These are phyloP conservation scores for Chloroceryle inda DNA, from an alignment of 2,797 vertebrate species.

Conservation along the genomic window DNA sequence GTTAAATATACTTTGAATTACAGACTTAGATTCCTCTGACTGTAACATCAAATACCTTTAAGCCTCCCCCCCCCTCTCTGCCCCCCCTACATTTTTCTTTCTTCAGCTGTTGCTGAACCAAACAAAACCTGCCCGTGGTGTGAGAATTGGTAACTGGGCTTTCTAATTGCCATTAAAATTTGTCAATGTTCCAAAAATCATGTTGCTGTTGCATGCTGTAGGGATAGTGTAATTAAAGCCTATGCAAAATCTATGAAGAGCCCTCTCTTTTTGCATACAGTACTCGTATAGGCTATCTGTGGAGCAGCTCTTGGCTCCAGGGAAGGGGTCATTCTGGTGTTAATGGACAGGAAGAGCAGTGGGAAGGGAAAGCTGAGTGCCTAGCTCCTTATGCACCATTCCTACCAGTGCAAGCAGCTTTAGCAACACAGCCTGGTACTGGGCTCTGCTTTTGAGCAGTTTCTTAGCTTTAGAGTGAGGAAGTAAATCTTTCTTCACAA, in stretches of 20 bases:
- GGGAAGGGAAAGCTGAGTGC: neutral
- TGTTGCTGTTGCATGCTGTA: neutral
- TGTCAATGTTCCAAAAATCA: neutral
- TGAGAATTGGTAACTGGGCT: slow-evolving; percentile 16
- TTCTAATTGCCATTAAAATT: slow-evolving; percentile 14
- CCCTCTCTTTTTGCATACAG: neutral
- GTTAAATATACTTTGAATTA: slow-evolving; percentile 14
- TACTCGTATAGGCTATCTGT: neutral
- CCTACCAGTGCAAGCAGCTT: neutral
- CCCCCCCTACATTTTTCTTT: neutral
- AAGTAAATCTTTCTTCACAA: neutral
- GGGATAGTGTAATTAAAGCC: neutral
- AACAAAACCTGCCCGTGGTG: neutral
- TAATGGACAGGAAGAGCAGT: neutral
- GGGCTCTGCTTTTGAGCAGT: neutral
- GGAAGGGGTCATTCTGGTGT: neutral
- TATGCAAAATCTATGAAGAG: neutral
- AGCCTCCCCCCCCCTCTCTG: neutral
- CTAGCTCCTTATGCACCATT: neutral
- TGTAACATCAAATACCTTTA: neutral
- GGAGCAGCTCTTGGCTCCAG: neutral
- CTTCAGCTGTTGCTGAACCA: neutral
- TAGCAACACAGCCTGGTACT: neutral
- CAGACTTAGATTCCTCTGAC: neutral
- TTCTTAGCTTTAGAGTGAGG: neutral